Conservation (phyloP, 2,113 vertebrate species). For the Sceloporus undulatus region DNA sequence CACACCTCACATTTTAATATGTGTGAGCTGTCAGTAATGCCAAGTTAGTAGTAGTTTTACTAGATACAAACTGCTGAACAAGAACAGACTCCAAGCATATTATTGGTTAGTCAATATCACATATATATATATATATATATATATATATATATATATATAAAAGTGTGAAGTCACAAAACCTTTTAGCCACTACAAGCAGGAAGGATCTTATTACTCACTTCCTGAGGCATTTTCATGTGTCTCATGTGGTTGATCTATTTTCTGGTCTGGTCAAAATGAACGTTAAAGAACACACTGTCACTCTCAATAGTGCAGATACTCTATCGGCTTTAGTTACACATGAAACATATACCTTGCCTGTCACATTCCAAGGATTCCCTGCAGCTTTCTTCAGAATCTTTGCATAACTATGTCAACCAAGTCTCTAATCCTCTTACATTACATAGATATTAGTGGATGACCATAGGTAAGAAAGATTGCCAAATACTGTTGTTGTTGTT, state of each 20-base stretch:
- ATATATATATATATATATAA: constrained; percentile 30
- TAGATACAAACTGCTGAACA: constrained; percentile 24
- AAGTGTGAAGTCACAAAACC: constrained; percentile 49
- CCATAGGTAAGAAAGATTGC: neutral
- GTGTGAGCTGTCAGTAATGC: neutral
- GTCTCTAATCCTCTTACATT: neutral
- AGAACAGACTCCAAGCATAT: constrained; percentile 29
- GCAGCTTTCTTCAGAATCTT: neutral
- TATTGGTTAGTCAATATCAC: constrained; percentile 66
- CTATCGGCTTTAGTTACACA: constrained; percentile 26
- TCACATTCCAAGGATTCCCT: neutral
- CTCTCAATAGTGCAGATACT: constrained; percentile 45
- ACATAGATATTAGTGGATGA: neutral
- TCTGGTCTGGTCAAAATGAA: constrained; percentile 74
- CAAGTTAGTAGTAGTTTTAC: constrained; percentile 59
- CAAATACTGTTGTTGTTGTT: too few relatives aligned
- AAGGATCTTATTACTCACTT: constrained; percentile 79
- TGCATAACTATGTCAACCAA: neutral
- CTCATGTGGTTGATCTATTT: constrained; percentile 68
- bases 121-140: constrained; percentile 28
- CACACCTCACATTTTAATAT: neutral
- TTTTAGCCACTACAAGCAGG: constrained; percentile 38
- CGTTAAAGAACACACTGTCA: constrained; percentile 64
- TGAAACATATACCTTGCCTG: neutral
- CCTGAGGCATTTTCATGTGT: constrained; percentile 70